Percentiles rank a stretch among this genome's conserved stretches.
Conservation (phyloP, 2,797 vertebrate species). For the Sphenodon punctatus region DNA sequence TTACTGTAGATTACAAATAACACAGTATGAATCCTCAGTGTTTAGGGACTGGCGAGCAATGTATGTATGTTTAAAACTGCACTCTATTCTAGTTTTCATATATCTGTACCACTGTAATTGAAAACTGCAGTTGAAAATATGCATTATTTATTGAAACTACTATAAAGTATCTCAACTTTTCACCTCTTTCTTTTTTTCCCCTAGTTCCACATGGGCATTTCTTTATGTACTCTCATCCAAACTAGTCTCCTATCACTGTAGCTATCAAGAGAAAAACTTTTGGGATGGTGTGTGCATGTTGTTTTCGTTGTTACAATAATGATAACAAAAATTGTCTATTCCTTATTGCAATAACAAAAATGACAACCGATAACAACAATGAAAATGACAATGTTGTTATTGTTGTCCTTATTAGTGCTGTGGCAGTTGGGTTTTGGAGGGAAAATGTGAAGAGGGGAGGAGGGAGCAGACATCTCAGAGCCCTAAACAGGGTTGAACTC, state of each 20-base stretch:
- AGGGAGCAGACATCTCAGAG: too few species aligned
- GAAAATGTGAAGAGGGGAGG: too few species aligned
- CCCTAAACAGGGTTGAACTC: too few species aligned
- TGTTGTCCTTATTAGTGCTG: too few species aligned
- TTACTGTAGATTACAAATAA: background rate
- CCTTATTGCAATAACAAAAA: too few species aligned
- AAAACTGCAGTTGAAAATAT: slow-evolving; percentile 6
- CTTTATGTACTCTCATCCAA: background rate
- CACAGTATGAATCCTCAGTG: background rate
- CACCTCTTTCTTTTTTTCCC: background rate
- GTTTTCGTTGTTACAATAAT: too few species aligned
- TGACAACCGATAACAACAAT: too few species aligned
- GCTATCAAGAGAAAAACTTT: background rate
- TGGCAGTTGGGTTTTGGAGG: too few species aligned
- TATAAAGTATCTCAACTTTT: background rate
- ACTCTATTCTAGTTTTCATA: background rate
- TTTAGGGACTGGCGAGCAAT: background rate
- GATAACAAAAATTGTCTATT: too few species aligned
- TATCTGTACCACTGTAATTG: slow-evolving; percentile 12
- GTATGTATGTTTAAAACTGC: background rate
- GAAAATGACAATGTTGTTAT: too few species aligned
- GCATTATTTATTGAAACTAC: background rate
- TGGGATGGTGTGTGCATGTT: too few species aligned
- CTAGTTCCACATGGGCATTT: background rate
- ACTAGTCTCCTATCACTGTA: background rate